Percentiles rank a stretch among this genome's conserved stretches.
phyloP scores from a whole-genome alignment of 2,797 vertebrate genomes.

The Urocyon cinereoargenteus region DNA sequence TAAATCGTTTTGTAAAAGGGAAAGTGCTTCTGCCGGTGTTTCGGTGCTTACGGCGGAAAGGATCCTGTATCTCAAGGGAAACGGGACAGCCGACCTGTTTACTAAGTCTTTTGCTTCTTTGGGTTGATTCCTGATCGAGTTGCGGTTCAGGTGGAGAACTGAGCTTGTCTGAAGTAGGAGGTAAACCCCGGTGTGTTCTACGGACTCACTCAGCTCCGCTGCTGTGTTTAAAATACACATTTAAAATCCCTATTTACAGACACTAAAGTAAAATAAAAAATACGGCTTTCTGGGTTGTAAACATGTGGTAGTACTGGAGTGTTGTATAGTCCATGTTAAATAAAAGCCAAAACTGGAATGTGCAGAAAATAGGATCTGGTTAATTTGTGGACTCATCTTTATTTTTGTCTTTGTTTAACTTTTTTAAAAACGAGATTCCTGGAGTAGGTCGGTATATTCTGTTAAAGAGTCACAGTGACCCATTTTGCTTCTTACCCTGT shows the following conservation, averaged over 20 bases:
- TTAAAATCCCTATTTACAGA: conserved; percentile 86
- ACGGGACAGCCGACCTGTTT: not conserved
- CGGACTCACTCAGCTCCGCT: conserved; percentile 52
- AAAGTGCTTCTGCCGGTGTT: conserved; percentile 1
- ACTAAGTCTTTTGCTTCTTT: conserved; percentile 40
- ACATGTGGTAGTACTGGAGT: conserved; percentile 86
- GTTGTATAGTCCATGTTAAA: conserved; percentile 89
- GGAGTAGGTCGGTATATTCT: conserved; percentile 83
- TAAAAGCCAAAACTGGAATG: conserved; percentile 92
- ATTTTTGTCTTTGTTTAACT: conserved; percentile 86
- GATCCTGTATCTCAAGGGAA: conserved; percentile 60
- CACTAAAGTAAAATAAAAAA: conserved; percentile 84
- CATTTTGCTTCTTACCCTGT: conserved; percentile 84
- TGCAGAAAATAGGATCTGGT: conserved; percentile 88
- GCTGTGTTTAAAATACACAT: conserved; percentile 85
- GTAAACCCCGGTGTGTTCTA: not conserved
- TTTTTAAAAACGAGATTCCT: conserved; percentile 80
- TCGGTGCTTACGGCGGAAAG: not conserved
- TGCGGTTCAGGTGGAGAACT: conserved; percentile 60
- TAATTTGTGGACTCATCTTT: conserved; percentile 86
- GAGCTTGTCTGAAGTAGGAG: conserved; percentile 30
- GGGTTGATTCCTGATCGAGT: not conserved
- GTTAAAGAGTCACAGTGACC: conserved; percentile 79
- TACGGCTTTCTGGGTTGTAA: conserved; percentile 85
- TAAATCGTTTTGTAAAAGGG: conserved; percentile 57